These are phyloP conservation scores for Orthosia gracilis DNA, from an alignment of 2,888 invertebrate species.

Conservation along the genomic window DNA sequence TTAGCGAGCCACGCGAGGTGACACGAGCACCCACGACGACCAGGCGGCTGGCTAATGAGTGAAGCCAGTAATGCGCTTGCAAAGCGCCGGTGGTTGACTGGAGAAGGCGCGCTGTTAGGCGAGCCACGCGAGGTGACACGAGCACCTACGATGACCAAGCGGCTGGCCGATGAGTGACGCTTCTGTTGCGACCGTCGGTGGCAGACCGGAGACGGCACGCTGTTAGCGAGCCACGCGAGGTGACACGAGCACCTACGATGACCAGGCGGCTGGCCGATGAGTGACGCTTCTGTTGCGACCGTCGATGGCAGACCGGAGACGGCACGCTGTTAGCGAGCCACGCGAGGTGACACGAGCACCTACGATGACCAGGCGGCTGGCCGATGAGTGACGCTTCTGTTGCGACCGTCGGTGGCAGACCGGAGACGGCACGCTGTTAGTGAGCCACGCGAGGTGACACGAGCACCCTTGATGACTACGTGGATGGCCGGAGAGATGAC, in stretches of 20 bases:
- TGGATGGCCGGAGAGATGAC: neutral
- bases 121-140: neutral
- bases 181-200: too few relatives aligned
- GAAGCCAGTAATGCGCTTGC: too few relatives aligned
- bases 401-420: neutral
- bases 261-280: constrained; percentile 6
- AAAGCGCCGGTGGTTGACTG: too few relatives aligned
- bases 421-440: neutral
- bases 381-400: neutral
- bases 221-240: neutral
- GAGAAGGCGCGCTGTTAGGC: neutral
- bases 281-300: neutral
- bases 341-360: neutral
- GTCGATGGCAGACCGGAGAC: neutral
- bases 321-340: constrained; percentile 10
- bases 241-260: constrained; percentile 8
- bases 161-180: neutral
- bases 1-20: neutral
- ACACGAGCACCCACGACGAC: neutral
- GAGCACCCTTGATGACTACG: neutral
- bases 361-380: constrained; percentile 1
- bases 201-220: constrained; percentile 5
- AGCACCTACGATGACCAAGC: neutral
- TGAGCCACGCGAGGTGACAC: neutral
- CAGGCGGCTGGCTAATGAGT: too few relatives aligned